Evolutionary conservation across 2,888 invertebrate species (phyloP).

Genomic region (Petrolisthes manimaculis): DNA sequence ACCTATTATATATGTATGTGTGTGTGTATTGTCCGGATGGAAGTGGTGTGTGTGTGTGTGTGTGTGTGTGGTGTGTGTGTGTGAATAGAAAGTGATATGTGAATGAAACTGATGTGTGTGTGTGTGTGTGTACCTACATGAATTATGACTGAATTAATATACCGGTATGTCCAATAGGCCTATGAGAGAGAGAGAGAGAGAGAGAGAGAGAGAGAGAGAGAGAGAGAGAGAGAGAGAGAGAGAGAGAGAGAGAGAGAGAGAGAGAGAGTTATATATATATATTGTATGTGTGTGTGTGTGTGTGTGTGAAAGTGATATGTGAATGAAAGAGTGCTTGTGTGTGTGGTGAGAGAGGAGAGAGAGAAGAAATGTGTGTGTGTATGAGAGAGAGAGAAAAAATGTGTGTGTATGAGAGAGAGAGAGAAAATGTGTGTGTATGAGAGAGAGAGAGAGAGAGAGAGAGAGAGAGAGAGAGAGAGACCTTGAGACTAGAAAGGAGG

Average conservation of each 20-base stretch:
- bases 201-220: constrained; percentile 8
- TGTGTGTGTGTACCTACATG: not conserved
- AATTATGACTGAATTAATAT: too few species aligned
- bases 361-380: too few species aligned
- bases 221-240: not conserved
- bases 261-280: too few species aligned
- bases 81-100: not conserved
- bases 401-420: not conserved
- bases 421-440: too few species aligned
- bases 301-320: too few species aligned
- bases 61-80: too few species aligned
- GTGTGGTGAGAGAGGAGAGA: not conserved
- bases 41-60: not conserved
- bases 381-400: not conserved
- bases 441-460: not conserved
- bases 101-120: not conserved
- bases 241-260: not conserved
- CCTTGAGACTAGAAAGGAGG: not conserved
- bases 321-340: too few species aligned
- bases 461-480: not conserved
- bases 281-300: not conserved
- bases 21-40: not conserved
- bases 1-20: too few species aligned
- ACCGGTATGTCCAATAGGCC: too few species aligned
- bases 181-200: not conserved